Evolutionary conservation across 2,888 invertebrate species (phyloP), one percentile per base, ranked within the genome.

Genomic region (Dolomedes plantarius): DNA sequence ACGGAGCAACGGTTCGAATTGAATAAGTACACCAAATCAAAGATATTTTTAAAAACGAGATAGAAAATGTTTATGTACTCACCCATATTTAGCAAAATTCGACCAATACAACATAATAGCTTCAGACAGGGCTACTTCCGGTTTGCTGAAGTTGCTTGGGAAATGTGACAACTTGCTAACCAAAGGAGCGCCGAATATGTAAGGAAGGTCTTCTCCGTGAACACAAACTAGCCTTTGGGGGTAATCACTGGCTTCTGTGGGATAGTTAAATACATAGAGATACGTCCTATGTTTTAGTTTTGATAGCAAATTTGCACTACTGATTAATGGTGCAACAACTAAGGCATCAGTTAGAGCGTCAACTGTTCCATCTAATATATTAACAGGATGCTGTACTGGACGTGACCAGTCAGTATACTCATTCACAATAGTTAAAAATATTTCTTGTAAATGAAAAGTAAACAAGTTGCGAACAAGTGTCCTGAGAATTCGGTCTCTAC

Each of bases 361-460:
- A 89, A 98, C 92, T 0, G 98, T 96, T 91, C 89, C 91, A 87
- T 93, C 92, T 13, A 93, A 90, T 62, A 92, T 90, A 27, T 91
- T 91, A 71, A 91, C 91, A 23, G 91, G 91, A 87, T 92, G 91
- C 13, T 89, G 89, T 16, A 89, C 88, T 0, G 97, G 96, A 88
- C 95, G 93, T 91, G 96, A 96, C 98, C 98, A 98, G 91, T 98
- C 97, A 7, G 97, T 98, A 91, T 98, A 98, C 91, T 98, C 97
- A 92, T 98, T 97, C 90, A 96, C 95, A 89, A 98, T 96, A 88
- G 98, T 97, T 91, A 89, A 75, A 71, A 89, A 89, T 16, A 89
- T 89, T 76, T 89, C 89, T 86, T 89, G 89, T 90, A 96, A 93
- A 91, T 97, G 97, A 92, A 94, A 97, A 88, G 95, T 94, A 92